phyloP scores from a whole-genome alignment of 2,797 vertebrate species.

The Microchirus variegatus region DNA sequence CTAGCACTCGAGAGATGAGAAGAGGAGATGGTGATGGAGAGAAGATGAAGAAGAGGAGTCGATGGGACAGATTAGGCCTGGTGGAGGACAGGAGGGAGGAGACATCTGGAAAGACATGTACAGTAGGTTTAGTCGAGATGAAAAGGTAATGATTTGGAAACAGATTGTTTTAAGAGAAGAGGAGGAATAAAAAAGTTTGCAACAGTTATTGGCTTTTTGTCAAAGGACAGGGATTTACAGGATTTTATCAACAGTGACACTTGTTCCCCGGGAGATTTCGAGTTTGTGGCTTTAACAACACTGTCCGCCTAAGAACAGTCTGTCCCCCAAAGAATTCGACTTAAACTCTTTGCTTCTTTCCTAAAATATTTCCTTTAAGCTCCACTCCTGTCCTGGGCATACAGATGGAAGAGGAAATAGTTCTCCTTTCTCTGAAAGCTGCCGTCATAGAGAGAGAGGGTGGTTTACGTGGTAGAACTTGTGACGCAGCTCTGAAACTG shows the following conservation, averaged over 20 bases:
- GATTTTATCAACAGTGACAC: conserved; percentile 64
- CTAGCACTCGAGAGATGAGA: conserved; percentile 64
- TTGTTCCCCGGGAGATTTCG: conserved; percentile 50
- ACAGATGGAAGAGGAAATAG: conserved; percentile 42
- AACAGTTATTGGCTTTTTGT: conserved; percentile 61
- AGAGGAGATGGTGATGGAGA: conserved; percentile 60
- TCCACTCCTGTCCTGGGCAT: conserved; percentile 23
- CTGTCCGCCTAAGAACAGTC: conserved; percentile 42
- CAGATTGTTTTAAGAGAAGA: conserved; percentile 39
- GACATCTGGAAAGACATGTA: conserved; percentile 60
- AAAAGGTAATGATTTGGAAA: conserved; percentile 57
- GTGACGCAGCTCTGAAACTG: background rate
- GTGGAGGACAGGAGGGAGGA: conserved; percentile 60
- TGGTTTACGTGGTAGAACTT: background rate
- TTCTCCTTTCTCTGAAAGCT: conserved; percentile 23
- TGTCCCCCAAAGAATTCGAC: conserved; percentile 52
- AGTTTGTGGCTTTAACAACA: conserved; percentile 56
- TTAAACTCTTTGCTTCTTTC: conserved; percentile 44
- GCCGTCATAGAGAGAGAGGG: conserved; percentile 31
- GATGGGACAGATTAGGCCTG: conserved; percentile 62
- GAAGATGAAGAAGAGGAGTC: conserved; percentile 49
- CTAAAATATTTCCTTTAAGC: conserved; percentile 40
- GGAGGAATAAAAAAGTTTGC: conserved; percentile 37
- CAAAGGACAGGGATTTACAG: conserved; percentile 66
- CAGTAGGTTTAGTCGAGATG: conserved; percentile 43